These are phyloP conservation scores for Enteromius trimaculatus DNA, from an alignment of 2,797 vertebrate genomes.

Conservation along the genomic window DNA sequence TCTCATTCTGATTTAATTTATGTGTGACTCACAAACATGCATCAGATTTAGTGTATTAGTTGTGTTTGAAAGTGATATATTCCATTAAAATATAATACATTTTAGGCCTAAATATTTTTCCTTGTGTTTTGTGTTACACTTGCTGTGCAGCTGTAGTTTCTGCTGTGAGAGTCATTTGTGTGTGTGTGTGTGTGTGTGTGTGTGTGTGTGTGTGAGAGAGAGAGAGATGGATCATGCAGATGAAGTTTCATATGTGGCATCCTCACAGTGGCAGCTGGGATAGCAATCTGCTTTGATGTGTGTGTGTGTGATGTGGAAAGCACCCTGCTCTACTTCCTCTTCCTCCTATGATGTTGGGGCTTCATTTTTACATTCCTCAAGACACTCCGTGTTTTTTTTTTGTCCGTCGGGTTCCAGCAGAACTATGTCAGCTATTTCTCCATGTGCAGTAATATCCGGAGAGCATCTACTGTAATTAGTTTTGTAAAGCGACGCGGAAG, in stretches of 20 bases:
- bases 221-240: constrained; percentile 75
- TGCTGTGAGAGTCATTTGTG: constrained; percentile 1
- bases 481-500: background rate
- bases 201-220: constrained; percentile 38
- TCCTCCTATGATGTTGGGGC: constrained; percentile 72
- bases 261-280: constrained; percentile 76
- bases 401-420: constrained; percentile 66
- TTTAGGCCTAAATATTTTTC: too few relatives aligned
- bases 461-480: constrained; percentile 10
- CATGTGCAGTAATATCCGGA: constrained; percentile 36
- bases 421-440: constrained; percentile 65
- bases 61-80: background rate
- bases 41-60: background rate
- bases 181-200: constrained; percentile 20
- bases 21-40: background rate
- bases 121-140: background rate
- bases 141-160: constrained; percentile 13
- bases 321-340: constrained; percentile 72
- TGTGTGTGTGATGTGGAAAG: constrained; percentile 74
- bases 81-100: background rate
- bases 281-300: constrained; percentile 78
- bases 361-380: constrained; percentile 73
- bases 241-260: constrained; percentile 71
- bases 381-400: constrained; percentile 67
- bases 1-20: background rate